Conservation (phyloP, 1,140 invertebrate genomes). For the Solenopsis fugax region DNA sequence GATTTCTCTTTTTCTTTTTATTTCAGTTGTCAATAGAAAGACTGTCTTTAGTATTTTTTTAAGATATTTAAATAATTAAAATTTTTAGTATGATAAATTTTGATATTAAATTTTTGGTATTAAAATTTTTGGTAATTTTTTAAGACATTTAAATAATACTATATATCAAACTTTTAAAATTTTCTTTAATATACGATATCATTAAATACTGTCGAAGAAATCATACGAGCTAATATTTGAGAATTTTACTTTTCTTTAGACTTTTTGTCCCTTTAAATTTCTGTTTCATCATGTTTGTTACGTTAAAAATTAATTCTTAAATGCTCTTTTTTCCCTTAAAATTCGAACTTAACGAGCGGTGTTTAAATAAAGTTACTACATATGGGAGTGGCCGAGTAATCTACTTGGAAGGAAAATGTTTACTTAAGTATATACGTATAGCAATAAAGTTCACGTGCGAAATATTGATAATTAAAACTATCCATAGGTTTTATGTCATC, state of each 20-base stretch:
- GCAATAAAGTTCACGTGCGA: slow-evolving; percentile 51
- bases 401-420: background rate
- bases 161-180: background rate
- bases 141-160: slow-evolving; percentile 1
- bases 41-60: background rate
- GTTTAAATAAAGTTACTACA: background rate
- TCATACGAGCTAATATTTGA: background rate
- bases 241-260: background rate
- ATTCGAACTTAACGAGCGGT: background rate
- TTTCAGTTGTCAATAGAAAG: background rate
- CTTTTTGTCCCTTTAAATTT: slow-evolving; percentile 1
- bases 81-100: background rate
- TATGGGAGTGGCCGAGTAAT: background rate
- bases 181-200: background rate
- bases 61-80: slow-evolving; percentile 10
- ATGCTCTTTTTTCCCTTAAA: background rate
- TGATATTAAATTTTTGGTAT: too few relatives aligned
- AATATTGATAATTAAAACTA: slow-evolving; percentile 57
- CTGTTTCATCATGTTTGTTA: background rate
- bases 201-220: background rate
- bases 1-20: background rate
- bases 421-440: slow-evolving; percentile 38
- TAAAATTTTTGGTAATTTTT: background rate
- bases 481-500: background rate
- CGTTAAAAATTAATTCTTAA: slow-evolving; percentile 3